Evolutionary conservation across 2,797 vertebrate genomes (phyloP).

Genomic region (Diplodus sargus): DNA sequence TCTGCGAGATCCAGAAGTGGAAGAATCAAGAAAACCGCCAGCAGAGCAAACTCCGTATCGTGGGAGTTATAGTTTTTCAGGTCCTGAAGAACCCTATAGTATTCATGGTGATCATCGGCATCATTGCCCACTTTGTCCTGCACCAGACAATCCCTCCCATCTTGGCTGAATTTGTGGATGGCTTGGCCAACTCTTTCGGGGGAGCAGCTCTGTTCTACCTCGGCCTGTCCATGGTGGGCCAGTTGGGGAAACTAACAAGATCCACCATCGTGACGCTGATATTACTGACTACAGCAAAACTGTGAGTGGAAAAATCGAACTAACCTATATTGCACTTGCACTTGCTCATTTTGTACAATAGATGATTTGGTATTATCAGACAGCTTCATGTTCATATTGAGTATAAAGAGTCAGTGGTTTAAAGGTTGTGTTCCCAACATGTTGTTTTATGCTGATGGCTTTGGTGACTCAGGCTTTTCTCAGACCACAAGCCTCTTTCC

Average conservation of each 20-base stretch:
- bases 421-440: constrained; percentile 25
- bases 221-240: constrained; percentile 97
- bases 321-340: neutral
- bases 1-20: constrained; percentile 97
- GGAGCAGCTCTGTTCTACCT: constrained; percentile 97
- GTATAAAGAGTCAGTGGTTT: constrained; percentile 38
- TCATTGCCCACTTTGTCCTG: constrained; percentile 92
- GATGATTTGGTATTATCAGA: neutral
- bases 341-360: neutral
- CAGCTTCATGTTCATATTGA: constrained; percentile 16
- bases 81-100: constrained; percentile 94
- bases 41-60: constrained; percentile 88
- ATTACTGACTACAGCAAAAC: constrained; percentile 96
- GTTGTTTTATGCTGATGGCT: constrained; percentile 49
- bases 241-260: constrained; percentile 91
- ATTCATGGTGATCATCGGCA: constrained; percentile 96
- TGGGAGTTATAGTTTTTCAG: constrained; percentile 89
- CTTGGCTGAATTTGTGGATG: constrained; percentile 94
- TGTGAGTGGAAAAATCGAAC: constrained; percentile 87
- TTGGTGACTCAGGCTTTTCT: constrained; percentile 60
- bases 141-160: constrained; percentile 90
- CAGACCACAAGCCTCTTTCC: constrained; percentile 37
- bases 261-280: constrained; percentile 93
- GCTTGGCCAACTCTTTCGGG: constrained; percentile 94
- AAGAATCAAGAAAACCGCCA: constrained; percentile 86